These are phyloP conservation scores for Gallinago paraguaiae DNA, from an alignment of 2,113 vertebrate species.

Conservation along the genomic window DNA sequence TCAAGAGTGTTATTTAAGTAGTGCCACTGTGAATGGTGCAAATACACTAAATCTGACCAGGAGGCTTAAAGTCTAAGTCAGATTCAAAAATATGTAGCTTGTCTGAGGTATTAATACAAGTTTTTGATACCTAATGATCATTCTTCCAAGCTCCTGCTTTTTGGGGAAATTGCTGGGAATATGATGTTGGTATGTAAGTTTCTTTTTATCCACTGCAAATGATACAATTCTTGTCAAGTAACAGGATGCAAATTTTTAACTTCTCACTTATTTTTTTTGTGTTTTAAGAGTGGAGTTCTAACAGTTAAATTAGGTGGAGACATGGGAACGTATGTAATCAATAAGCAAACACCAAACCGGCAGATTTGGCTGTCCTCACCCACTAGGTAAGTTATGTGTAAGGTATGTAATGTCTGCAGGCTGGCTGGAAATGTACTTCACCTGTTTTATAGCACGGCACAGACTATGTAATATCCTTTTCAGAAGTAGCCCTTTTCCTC, in stretches of 20 bases:
- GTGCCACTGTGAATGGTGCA: not conserved
- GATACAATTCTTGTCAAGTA: not conserved
- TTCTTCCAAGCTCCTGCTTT: not conserved
- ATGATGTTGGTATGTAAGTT: not conserved
- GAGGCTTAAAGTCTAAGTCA: not conserved
- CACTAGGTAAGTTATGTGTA: slow-evolving; percentile 79
- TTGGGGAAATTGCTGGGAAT: not conserved
- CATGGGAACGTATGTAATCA: slow-evolving; percentile 94
- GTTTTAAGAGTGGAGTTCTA: slow-evolving; percentile 86
- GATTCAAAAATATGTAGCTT: not conserved
- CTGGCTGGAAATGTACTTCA: not conserved
- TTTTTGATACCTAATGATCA: not conserved
- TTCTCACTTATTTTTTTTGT: not conserved
- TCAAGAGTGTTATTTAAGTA: not conserved
- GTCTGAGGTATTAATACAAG: not conserved
- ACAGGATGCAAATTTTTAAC: not conserved
- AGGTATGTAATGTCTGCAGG: not conserved
- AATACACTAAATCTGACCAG: not conserved
- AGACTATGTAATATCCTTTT: not conserved
- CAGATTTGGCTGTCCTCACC: slow-evolving; percentile 98
- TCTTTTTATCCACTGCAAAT: not conserved
- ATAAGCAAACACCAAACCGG: slow-evolving; percentile 95
- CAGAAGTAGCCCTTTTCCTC: not conserved
- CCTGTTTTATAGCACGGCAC: not conserved
- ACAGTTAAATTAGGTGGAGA: slow-evolving; percentile 86